Evolutionary conservation across 2,797 vertebrate genomes (phyloP).

Genomic region (Kryptopterus vitreolus): DNA sequence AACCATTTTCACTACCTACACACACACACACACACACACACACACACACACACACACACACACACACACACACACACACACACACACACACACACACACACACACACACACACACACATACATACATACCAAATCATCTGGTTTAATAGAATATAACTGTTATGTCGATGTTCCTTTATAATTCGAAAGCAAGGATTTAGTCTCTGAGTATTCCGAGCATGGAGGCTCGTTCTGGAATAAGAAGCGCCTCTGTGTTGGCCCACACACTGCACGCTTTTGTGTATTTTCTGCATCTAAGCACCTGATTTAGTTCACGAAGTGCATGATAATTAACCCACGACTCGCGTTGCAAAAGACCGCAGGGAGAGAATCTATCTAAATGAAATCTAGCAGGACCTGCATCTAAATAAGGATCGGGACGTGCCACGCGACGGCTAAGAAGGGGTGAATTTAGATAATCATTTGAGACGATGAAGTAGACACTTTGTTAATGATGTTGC

Average conservation of each 20-base stretch:
- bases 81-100: background rate
- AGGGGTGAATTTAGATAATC: background rate
- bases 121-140: background rate
- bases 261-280: conserved; percentile 2
- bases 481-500: background rate
- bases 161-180: background rate
- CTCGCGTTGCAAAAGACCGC: background rate
- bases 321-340: conserved; percentile 3
- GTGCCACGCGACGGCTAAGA: background rate
- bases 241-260: background rate
- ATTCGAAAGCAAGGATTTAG: background rate
- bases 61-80: too few relatives aligned
- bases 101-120: background rate
- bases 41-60: too few relatives aligned
- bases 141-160: background rate
- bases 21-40: too few relatives aligned
- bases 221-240: background rate
- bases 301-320: background rate
- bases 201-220: background rate
- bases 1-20: too few relatives aligned
- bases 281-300: conserved; percentile 2
- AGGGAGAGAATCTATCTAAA: background rate
- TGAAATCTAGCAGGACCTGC: background rate
- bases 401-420: background rate
- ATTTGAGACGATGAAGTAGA: background rate